These are phyloP conservation scores for Parazoanthus swiftii DNA, from an alignment of 92 coral and sea anemone genomes.

Conservation along the genomic window DNA sequence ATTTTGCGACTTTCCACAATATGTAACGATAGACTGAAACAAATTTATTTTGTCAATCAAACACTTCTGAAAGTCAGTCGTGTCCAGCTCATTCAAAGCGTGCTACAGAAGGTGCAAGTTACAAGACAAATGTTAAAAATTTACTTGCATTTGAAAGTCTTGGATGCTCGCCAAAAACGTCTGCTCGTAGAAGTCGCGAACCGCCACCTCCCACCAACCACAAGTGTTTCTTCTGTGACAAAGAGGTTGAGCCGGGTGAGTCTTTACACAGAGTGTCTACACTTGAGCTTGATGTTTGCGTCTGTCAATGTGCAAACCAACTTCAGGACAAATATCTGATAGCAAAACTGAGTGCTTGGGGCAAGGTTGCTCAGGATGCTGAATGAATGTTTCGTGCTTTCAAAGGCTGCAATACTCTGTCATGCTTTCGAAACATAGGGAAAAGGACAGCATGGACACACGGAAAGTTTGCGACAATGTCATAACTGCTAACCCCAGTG, in stretches of 20 bases:
- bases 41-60: slow-evolving; percentile 53
- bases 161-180: slow-evolving; percentile 32
- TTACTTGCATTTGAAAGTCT: slow-evolving; percentile 10
- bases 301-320: slow-evolving; percentile 22
- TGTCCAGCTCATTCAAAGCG: slow-evolving; percentile 55
- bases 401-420: too few species aligned
- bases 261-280: slow-evolving; percentile 40
- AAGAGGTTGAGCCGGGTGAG: slow-evolving; percentile 33
- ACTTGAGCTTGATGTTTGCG: slow-evolving; percentile 37
- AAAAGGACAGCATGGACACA: too few species aligned
- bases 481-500: too few species aligned
- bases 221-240: slow-evolving; percentile 53
- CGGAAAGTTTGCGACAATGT: too few species aligned
- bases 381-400: not conserved
- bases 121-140: slow-evolving; percentile 42
- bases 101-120: slow-evolving; percentile 43
- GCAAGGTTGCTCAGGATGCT: too few species aligned
- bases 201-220: not conserved
- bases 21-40: slow-evolving; percentile 48
- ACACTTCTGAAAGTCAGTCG: slow-evolving; percentile 50
- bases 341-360: not conserved
- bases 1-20: not conserved
- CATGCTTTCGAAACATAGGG: too few species aligned
- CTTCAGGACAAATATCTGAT: not conserved
- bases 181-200: slow-evolving; percentile 39